Percentiles rank a stretch among this genome's conserved stretches.
Conservation (phyloP, 2,888 invertebrate genomes). For the Unio delphinus region DNA sequence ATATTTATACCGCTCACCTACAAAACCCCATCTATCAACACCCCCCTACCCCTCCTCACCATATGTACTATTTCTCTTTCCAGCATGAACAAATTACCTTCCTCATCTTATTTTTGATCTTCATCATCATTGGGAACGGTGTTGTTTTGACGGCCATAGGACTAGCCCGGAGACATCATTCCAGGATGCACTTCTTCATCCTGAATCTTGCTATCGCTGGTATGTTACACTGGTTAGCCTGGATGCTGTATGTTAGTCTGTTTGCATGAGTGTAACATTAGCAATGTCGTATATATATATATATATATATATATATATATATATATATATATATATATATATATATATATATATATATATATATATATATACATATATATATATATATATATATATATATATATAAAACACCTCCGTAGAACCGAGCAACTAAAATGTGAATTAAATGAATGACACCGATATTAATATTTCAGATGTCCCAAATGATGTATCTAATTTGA, state of each 20-base stretch:
- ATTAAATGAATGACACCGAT: too few relatives aligned
- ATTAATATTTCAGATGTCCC: too few relatives aligned
- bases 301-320: constrained; percentile 1
- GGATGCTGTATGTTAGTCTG: too few relatives aligned
- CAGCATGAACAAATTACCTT: constrained; percentile 91
- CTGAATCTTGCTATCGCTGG: constrained; percentile 93
- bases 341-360: constrained; percentile 1
- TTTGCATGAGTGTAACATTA: neutral
- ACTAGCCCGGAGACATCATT: constrained; percentile 84
- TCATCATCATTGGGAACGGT: constrained; percentile 89
- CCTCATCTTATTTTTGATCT: constrained; percentile 86
- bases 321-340: constrained; percentile 1
- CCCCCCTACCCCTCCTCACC: too few relatives aligned
- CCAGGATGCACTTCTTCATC: constrained; percentile 96
- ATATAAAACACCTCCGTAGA: neutral
- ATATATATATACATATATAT: constrained; percentile 5
- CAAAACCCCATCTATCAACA: too few relatives aligned
- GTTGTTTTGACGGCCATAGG: constrained; percentile 89
- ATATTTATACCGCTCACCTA: too few relatives aligned
- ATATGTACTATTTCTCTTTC: constrained; percentile 61
- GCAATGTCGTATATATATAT: too few relatives aligned
- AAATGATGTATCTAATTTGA: too few relatives aligned
- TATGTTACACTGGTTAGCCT: constrained; percentile 70
- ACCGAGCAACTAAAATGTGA: neutral
- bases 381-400: constrained; percentile 2